Base-by-base conservation (phyloP, 2,888 invertebrate species). In the Acheta domesticus region DNA sequence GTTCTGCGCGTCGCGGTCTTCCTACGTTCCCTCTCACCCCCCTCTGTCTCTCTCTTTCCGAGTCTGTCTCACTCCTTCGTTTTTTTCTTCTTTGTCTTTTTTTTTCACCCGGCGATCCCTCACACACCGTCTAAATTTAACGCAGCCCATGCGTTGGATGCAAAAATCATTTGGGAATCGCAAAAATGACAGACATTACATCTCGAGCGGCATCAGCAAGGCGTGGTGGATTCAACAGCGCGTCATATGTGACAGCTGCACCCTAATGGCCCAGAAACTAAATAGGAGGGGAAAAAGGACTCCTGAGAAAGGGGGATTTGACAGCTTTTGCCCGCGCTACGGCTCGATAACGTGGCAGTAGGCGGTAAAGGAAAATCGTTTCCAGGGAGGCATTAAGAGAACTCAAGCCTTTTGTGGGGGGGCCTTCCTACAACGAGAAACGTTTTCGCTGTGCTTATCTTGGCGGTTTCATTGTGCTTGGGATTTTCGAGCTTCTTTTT, bases 91-190 rank as follows among this genome's bases (percentile, higher is more conserved):
- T 62, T n/a, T 19, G 16, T 14, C 62, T 62, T 62, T 62, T 62
- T 23, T 36, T 36, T 62, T 62, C n/a, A 5, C n/a, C 16, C n/a
- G 16, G 16, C 62, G 14, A 14, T 12, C 62, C 8, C 4, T 14
- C 4, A 62, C 62, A 19, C 62, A 14, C 62, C 62, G 62, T 62
- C 16, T 62, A 62, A 62, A 62, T 62, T 62, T n/a, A 62, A 62
- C 62, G 62, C 62, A 14, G 62, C 62, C 62, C 62, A n/a, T 62
- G 62, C 62, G 62, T 62, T 62, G n/a, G 62, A 62, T n/a, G 14
- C 62, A 62, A 62, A 62, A 62, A 62, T 62, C 62, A 62, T 62
- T 62, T 62, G 62, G 62, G 62, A 62, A 62, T 62, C 14, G 62
- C 62, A 62, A 62, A 62, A 62, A 12, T 12, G 62, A 62, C 62